Evolutionary conservation across 2,797 vertebrate species (phyloP).

Genomic region (Leptoclinus maculatus): DNA sequence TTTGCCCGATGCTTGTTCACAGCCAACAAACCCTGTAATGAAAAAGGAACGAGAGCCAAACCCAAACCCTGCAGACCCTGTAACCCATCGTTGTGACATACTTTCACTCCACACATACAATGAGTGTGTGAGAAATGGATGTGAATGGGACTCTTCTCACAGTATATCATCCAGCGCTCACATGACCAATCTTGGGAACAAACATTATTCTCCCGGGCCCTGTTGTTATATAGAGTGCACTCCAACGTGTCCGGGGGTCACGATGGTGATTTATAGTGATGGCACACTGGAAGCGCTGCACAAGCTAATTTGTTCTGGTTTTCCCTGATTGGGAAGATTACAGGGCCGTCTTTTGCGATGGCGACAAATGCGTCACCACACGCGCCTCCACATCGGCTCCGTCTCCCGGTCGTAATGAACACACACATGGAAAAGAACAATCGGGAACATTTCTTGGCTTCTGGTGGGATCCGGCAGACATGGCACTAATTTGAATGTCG

Average conservation of each 20-base stretch:
- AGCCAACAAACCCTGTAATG: constrained; percentile 58
- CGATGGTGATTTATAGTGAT: constrained; percentile 68
- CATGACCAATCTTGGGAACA: constrained; percentile 70
- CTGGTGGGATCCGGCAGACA: constrained; percentile 38
- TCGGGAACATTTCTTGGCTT: constrained; percentile 49
- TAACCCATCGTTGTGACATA: constrained; percentile 61
- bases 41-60: constrained; percentile 50
- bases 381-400: constrained; percentile 46
- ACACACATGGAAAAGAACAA: constrained; percentile 64
- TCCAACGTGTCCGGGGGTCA: constrained; percentile 37
- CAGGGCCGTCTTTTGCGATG: constrained; percentile 53
- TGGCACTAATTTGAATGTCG: constrained; percentile 31
- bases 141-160: constrained; percentile 77
- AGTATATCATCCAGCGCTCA: constrained; percentile 73
- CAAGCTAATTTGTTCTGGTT: constrained; percentile 76
- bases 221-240: constrained; percentile 55
- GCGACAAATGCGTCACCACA: constrained; percentile 74
- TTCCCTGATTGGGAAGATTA: constrained; percentile 74
- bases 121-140: constrained; percentile 68
- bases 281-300: constrained; percentile 62
- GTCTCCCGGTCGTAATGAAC: constrained; percentile 64
- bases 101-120: constrained; percentile 56
- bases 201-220: constrained; percentile 71
- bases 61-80: constrained; percentile 45
- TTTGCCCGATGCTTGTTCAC: constrained; percentile 53